Evolutionary conservation across 2,113 vertebrate species (phyloP).

Genomic region (Chloropsis hardwickii): DNA sequence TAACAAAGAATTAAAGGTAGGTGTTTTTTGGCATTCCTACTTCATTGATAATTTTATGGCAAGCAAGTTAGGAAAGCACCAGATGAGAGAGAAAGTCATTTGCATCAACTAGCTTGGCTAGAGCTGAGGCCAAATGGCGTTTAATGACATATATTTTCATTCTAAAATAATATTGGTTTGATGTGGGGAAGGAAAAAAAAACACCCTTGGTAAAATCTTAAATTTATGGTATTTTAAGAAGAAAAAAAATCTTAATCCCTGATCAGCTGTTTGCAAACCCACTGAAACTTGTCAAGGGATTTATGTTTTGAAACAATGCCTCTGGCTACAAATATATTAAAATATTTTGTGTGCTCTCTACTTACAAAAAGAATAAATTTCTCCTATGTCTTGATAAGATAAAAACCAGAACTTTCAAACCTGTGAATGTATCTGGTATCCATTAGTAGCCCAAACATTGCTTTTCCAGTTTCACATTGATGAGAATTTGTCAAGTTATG

Average conservation of each 20-base stretch:
- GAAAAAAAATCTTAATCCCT: background rate
- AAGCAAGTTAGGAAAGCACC: background rate
- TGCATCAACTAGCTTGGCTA: background rate
- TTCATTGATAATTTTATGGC: background rate
- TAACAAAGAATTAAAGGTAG: background rate
- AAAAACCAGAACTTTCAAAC: background rate
- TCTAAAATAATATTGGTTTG: background rate
- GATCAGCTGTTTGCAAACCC: background rate
- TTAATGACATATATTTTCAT: background rate
- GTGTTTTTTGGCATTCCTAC: background rate
- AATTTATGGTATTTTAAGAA: background rate
- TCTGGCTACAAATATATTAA: background rate
- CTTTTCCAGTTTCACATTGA: background rate
- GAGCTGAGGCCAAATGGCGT: background rate
- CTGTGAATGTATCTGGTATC: background rate
- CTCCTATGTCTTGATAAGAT: background rate
- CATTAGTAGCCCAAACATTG: background rate
- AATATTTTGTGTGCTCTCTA: background rate
- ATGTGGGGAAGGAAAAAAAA: background rate
- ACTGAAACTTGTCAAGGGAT: background rate
- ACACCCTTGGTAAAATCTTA: background rate
- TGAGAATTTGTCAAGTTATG: background rate
- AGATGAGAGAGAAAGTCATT: background rate
- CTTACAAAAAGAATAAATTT: background rate
- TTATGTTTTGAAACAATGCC: background rate